A percentile compares a stretch with the other conserved stretches of the same genome.
phyloP scores from a whole-genome alignment of 2,888 invertebrate species.

The Hyppa rectilinea region DNA sequence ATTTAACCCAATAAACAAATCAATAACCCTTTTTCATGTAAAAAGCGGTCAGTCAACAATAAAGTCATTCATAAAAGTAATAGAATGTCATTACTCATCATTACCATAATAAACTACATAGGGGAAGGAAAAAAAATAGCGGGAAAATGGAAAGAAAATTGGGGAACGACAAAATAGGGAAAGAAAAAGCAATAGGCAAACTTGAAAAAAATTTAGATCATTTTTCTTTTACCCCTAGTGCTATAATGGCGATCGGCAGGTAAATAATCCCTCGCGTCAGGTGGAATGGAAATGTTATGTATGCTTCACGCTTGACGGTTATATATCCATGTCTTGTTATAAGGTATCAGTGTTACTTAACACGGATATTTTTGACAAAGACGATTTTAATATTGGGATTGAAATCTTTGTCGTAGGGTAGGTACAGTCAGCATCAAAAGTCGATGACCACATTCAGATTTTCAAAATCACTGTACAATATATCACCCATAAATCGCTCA shows the following conservation, averaged over 20 bases:
- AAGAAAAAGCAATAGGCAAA: conserved; percentile 18
- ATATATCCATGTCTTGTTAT: conserved; percentile 18
- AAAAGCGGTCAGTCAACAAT: conserved; percentile 38
- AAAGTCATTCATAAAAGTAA: conserved; percentile 50
- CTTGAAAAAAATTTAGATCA: conserved; percentile 71
- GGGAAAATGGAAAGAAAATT: conserved; percentile 24
- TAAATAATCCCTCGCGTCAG: conserved; percentile 60
- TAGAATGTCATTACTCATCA: conserved; percentile 51
- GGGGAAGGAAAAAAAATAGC: conserved; percentile 47
- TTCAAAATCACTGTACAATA: too few relatives aligned
- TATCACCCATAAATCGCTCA: too few relatives aligned
- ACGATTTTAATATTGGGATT: too few relatives aligned
- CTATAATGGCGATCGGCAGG: conserved; percentile 65
- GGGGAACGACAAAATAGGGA: conserved; percentile 11
- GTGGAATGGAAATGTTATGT: conserved; percentile 59
- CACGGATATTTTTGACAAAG: background rate
- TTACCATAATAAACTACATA: conserved; percentile 53
- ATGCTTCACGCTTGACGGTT: conserved; percentile 32
- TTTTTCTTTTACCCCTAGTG: conserved; percentile 70
- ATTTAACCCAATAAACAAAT: conserved; percentile 5
- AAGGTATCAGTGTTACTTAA: background rate
- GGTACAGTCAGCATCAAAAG: too few relatives aligned
- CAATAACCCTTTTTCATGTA: conserved; percentile 3
- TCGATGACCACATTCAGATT: too few relatives aligned
- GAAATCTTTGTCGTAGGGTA: too few relatives aligned